These are phyloP conservation scores for Notodonta ziczac DNA, from an alignment of 2,888 invertebrate genomes.

Conservation along the genomic window DNA sequence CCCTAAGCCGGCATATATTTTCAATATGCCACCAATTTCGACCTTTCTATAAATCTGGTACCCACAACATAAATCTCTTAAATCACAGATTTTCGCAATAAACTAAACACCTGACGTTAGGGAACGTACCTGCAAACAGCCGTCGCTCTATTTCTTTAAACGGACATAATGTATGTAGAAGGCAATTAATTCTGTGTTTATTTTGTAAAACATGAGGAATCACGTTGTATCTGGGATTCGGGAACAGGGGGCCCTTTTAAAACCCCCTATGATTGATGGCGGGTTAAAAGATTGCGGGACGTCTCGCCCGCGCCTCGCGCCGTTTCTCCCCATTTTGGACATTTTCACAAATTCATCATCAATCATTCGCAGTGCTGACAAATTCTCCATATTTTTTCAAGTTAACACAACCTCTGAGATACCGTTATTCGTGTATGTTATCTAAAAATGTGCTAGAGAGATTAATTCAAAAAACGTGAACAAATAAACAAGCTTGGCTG, in stretches of 20 bases:
- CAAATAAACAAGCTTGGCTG: too few species aligned
- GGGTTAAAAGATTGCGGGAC: slow-evolving; percentile 38
- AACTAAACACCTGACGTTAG: not conserved
- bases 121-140: not conserved
- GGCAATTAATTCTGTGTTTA: slow-evolving; percentile 26
- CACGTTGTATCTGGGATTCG: slow-evolving; percentile 22
- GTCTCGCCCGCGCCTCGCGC: slow-evolving; percentile 11
- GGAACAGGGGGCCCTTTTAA: slow-evolving; percentile 41
- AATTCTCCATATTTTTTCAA: slow-evolving; percentile 40
- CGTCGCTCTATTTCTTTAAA: not conserved
- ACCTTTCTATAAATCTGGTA: not conserved
- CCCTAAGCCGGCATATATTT: not conserved
- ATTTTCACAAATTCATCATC: slow-evolving; percentile 44
- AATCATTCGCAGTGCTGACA: slow-evolving; percentile 51
- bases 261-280: slow-evolving; percentile 54
- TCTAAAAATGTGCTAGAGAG: not conserved
- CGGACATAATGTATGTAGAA: not conserved
- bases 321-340: slow-evolving; percentile 25
- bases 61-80: not conserved
- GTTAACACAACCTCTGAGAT: slow-evolving; percentile 6
- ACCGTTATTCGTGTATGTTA: not conserved
- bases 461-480: too few species aligned
- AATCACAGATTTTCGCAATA: not conserved
- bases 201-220: slow-evolving; percentile 40
- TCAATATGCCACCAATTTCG: not conserved